Percentiles rank a stretch among this genome's conserved stretches.
These are phyloP conservation scores for Nysson spinosus DNA, from an alignment of 2,888 invertebrate genomes.

Conservation along the genomic window DNA sequence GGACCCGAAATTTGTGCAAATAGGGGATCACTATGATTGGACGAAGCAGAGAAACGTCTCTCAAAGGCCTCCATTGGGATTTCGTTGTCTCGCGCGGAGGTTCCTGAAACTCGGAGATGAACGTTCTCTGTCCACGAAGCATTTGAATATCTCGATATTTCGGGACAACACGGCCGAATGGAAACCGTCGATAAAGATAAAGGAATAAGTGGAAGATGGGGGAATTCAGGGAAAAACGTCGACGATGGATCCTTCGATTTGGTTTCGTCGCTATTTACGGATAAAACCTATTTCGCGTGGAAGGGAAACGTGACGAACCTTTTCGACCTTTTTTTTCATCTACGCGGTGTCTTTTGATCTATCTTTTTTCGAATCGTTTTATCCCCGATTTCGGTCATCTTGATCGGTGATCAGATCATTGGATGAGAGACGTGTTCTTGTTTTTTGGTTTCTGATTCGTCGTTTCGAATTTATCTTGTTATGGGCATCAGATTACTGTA, in stretches of 20 bases:
- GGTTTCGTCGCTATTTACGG: conserved; percentile 32
- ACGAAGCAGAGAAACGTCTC: conserved; percentile 36
- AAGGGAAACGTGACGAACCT: conserved; percentile 16
- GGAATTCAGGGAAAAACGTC: background rate
- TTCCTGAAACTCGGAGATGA: conserved; percentile 27
- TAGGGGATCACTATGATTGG: conserved; percentile 34
- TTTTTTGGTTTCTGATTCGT: no score
- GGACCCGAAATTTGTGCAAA: conserved; percentile 29
- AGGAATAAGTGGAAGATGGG: background rate
- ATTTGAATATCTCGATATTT: conserved; percentile 53
- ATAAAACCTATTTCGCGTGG: conserved; percentile 13
- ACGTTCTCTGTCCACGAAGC: conserved; percentile 35
- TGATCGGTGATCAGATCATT: no score
- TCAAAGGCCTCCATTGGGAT: conserved; percentile 36
- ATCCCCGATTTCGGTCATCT: no score
- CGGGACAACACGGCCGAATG: conserved; percentile 7
- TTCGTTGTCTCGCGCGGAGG: conserved; percentile 25
- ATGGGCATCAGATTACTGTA: no score
- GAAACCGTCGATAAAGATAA: background rate
- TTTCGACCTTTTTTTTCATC: background rate
- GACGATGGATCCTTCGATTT: conserved; percentile 47
- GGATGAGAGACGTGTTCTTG: no score
- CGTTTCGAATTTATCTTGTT: no score
- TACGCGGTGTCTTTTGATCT: background rate
- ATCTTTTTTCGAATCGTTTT: background rate